A percentile compares a stretch with the other conserved stretches of the same genome.
Conservation (phyloP, 2,888 invertebrate genomes). For the Himalopsyche japonica region DNA sequence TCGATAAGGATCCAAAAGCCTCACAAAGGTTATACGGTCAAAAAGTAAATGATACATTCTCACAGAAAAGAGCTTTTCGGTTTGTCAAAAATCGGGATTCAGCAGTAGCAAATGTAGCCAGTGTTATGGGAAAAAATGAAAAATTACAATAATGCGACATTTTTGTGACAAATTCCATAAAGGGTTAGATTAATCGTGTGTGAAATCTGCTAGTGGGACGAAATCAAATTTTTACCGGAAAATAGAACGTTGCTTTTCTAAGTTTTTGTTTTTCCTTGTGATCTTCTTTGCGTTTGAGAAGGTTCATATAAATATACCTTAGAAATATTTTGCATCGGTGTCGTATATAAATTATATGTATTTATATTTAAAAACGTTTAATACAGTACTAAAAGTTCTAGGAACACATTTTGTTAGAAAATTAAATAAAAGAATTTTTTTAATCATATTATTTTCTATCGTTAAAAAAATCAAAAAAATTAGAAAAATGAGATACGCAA, state of each 20-base stretch:
- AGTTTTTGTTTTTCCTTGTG: not conserved
- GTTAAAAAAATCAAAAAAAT: no score
- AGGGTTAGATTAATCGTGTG: not conserved
- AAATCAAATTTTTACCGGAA: not conserved
- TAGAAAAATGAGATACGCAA: no score
- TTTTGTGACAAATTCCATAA: not conserved
- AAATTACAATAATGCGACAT: not conserved
- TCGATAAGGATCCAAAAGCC: conserved; percentile 6
- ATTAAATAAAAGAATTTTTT: no score
- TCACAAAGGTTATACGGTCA: not conserved
- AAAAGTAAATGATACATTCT: not conserved
- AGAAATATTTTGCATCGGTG: no score
- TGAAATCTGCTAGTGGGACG: not conserved
- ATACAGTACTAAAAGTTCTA: no score
- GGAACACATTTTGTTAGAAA: no score
- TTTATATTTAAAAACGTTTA: no score
- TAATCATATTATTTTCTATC: no score
- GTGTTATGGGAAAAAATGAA: not conserved
- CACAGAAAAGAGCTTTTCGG: not conserved
- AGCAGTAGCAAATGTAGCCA: not conserved
- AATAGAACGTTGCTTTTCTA: not conserved
- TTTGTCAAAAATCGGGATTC: not conserved
- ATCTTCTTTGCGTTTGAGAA: not conserved
- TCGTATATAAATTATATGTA: no score
- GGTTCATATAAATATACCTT: no score